These are phyloP conservation scores for Thera britannica DNA, from an alignment of 2,888 invertebrate genomes.

Conservation along the genomic window DNA sequence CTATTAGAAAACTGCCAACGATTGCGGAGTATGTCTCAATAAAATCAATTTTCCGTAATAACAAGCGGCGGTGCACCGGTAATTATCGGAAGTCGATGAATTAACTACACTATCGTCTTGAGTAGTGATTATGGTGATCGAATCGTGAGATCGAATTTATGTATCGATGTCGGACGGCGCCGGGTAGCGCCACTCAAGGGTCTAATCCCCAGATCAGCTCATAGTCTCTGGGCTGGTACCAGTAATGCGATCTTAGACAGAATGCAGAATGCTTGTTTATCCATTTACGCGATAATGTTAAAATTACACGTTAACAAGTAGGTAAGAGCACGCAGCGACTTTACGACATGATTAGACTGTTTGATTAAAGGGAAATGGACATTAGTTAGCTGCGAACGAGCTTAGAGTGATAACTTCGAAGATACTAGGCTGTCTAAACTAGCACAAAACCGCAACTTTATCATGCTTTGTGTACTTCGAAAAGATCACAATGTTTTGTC, in stretches of 20 bases:
- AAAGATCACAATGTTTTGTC: too few species aligned
- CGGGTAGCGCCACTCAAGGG: slow-evolving; percentile 45
- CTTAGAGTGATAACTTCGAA: slow-evolving; percentile 9
- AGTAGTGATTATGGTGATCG: slow-evolving; percentile 67
- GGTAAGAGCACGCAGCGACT: slow-evolving; percentile 41
- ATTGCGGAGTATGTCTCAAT: slow-evolving; percentile 59
- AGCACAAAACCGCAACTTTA: background rate
- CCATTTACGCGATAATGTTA: slow-evolving; percentile 62
- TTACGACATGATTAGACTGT: slow-evolving; percentile 35
- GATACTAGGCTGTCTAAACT: slow-evolving; percentile 1
- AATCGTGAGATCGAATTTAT: slow-evolving; percentile 74
- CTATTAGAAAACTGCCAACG: slow-evolving; percentile 53
- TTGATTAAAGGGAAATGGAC: slow-evolving; percentile 44
- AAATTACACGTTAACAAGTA: slow-evolving; percentile 57
- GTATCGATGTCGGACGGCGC: slow-evolving; percentile 70
- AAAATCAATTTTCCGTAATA: slow-evolving; percentile 67
- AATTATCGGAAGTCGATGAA: slow-evolving; percentile 70
- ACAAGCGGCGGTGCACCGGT: slow-evolving; percentile 55
- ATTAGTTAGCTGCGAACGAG: slow-evolving; percentile 21
- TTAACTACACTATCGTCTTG: slow-evolving; percentile 63
- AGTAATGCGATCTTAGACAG: slow-evolving; percentile 37
- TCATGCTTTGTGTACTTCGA: background rate
- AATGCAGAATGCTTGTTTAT: slow-evolving; percentile 51
- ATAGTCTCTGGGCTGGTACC: slow-evolving; percentile 17
- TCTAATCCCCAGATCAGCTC: slow-evolving; percentile 18